Base-by-base conservation (phyloP, 2,113 vertebrate species). In the Nyctibius bracteatus region DNA sequence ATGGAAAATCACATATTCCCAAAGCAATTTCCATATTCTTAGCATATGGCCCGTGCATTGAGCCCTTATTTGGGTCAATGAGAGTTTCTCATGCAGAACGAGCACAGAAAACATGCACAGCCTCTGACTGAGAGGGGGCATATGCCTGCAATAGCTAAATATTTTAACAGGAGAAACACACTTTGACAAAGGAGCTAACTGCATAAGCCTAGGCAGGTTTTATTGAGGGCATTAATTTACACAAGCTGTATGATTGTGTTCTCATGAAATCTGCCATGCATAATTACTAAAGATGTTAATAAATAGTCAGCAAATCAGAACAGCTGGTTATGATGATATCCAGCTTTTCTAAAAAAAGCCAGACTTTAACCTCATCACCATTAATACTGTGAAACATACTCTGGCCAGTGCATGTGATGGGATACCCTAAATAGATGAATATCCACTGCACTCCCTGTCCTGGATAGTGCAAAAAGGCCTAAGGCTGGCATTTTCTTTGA, bases 401-500 rank as follows among this genome's bases (percentile, higher is more conserved):
- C 86, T 92, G 80, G 41, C 44, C 77, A 82, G 81, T 66, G 94
- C 47, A 93, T 74, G 92, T 95, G 94, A 94, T 81, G 62, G 57
- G 86, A 85, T 87, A 81, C 30, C 77, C 83, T 61, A 87, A 87
- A 82, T 44, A 96, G 86, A 93, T 93, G 86, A 95, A 90, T 94
- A 97, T 86, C 88, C 80, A 68, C 47, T 89, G 83, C 75, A 81
- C 20, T 71, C 82, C 67, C 47, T 1, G 13, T 95, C 92, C 96
- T 95, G 95, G 86, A 86, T 74, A 95, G 94, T 88, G 90, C 95
- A 92, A 95, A 95, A 96, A 95, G 92, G 68, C 88, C 88, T 83
- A 92, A 95, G 96, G 83, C 88, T 95, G 95, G 96, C 82, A 86
- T 94, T 96, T 94, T 88, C 96, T 97, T 97, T 97, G 94, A 97